Conservation (phyloP, 2,797 vertebrate genomes). For the Malacoraja senta region DNA sequence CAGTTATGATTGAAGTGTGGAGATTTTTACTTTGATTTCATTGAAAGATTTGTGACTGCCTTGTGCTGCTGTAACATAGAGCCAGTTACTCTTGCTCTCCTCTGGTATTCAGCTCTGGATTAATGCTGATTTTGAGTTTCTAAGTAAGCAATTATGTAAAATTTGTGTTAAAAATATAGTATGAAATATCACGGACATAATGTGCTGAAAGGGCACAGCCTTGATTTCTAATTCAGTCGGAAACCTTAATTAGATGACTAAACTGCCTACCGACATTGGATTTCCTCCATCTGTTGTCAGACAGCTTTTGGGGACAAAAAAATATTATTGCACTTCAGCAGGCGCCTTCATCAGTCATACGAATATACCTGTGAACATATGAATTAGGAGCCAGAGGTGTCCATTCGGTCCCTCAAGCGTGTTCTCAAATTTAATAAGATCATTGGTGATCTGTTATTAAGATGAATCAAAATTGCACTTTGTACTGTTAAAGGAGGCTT, state of each 20-base stretch:
- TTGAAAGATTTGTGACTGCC: background rate
- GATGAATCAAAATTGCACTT: background rate
- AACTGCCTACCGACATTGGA: background rate
- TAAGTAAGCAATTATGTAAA: background rate
- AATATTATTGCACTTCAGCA: background rate
- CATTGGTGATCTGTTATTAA: background rate
- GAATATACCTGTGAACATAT: too few relatives aligned
- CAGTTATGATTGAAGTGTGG: background rate
- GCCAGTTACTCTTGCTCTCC: background rate
- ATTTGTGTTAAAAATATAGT: background rate
- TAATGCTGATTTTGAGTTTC: background rate
- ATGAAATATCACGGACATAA: background rate
- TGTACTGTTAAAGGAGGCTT: background rate
- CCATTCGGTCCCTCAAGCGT: too few relatives aligned
- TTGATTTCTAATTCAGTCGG: background rate
- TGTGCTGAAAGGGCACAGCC: background rate
- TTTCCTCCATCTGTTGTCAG: background rate
- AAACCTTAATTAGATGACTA: background rate
- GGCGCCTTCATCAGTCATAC: background rate
- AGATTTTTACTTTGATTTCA: background rate
- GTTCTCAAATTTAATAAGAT: too few relatives aligned
- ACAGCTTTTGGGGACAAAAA: background rate
- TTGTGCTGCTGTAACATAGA: background rate
- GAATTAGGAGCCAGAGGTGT: too few relatives aligned
- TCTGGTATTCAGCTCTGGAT: background rate